phyloP scores from a whole-genome alignment of 1,140 invertebrate genomes.

The Drosophila bocqueti region DNA sequence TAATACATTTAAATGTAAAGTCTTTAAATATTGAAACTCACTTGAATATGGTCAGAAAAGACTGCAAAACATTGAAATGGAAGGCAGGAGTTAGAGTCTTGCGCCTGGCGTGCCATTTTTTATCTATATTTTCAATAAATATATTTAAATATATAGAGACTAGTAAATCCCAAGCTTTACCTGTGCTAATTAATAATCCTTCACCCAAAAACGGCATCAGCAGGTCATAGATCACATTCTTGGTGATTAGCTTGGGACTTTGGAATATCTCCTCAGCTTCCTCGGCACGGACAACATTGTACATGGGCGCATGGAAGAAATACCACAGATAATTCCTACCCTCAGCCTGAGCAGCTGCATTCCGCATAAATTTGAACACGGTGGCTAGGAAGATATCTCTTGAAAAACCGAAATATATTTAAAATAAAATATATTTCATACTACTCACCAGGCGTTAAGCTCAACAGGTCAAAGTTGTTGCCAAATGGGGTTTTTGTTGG shows the following conservation, averaged over 20 bases:
- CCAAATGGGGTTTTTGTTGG: slow-evolving; percentile 64
- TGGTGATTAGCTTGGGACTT: slow-evolving; percentile 63
- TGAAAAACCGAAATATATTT: background rate
- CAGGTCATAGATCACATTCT: slow-evolving; percentile 85
- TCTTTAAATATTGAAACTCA: background rate
- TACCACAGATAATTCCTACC: slow-evolving; percentile 60
- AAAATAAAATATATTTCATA: too few species aligned
- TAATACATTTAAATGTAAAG: too few species aligned
- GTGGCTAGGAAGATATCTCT: slow-evolving; percentile 8
- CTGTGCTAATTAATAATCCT: slow-evolving; percentile 88
- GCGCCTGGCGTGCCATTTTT: slow-evolving; percentile 91
- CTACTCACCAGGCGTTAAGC: slow-evolving; percentile 47
- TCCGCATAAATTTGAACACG: slow-evolving; percentile 47
- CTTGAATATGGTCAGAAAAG: slow-evolving; percentile 8
- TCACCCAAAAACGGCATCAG: slow-evolving; percentile 89
- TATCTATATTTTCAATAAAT: slow-evolving; percentile 21
- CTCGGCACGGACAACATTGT: slow-evolving; percentile 67
- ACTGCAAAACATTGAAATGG: slow-evolving; percentile 91
- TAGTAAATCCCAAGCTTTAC: slow-evolving; percentile 55
- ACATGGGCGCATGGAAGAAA: slow-evolving; percentile 52
- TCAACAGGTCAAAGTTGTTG: slow-evolving; percentile 75
- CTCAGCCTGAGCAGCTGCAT: slow-evolving; percentile 24
- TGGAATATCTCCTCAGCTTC: slow-evolving; percentile 73
- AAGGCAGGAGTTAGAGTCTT: slow-evolving; percentile 95
- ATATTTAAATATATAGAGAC: background rate